phyloP scores from a whole-genome alignment of 1,140 invertebrate genomes.

The Acarapis woodi region DNA sequence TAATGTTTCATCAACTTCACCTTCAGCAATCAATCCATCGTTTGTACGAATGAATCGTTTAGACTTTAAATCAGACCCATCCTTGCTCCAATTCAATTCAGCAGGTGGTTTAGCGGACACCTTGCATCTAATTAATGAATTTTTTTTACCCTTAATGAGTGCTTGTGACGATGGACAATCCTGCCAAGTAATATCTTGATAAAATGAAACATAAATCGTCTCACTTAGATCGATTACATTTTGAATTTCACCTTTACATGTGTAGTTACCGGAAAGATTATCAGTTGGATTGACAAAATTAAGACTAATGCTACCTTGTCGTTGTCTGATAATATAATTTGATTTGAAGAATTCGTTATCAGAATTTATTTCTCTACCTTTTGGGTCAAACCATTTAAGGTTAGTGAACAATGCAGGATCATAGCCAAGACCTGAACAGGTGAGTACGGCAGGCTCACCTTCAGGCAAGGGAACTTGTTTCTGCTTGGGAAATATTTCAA shows the following conservation, averaged over 20 bases:
- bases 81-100: conserved; percentile 47
- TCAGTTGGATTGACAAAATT: neutral
- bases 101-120: conserved; percentile 54
- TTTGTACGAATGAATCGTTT: conserved; percentile 38
- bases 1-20: conserved; percentile 45
- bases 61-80: conserved; percentile 26
- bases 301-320: neutral
- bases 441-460: conserved; percentile 14
- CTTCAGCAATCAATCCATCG: conserved; percentile 42
- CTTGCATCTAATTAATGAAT: conserved; percentile 34
- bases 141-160: conserved; percentile 33
- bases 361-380: conserved; percentile 10
- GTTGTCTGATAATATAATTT: too few relatives aligned
- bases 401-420: conserved; percentile 16
- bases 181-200: conserved; percentile 40
- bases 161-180: conserved; percentile 55
- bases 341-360: neutral
- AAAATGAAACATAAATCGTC: conserved; percentile 8
- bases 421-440: conserved; percentile 16
- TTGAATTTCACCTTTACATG: neutral
- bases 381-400: conserved; percentile 17
- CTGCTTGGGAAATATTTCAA: too few relatives aligned
- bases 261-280: neutral
- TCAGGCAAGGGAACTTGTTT: too few relatives aligned
- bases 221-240: neutral